Percentiles rank a stretch among this genome's conserved stretches.
Conservation (phyloP, 2,113 vertebrate species). For the Sarotherodon lohbergeri region DNA sequence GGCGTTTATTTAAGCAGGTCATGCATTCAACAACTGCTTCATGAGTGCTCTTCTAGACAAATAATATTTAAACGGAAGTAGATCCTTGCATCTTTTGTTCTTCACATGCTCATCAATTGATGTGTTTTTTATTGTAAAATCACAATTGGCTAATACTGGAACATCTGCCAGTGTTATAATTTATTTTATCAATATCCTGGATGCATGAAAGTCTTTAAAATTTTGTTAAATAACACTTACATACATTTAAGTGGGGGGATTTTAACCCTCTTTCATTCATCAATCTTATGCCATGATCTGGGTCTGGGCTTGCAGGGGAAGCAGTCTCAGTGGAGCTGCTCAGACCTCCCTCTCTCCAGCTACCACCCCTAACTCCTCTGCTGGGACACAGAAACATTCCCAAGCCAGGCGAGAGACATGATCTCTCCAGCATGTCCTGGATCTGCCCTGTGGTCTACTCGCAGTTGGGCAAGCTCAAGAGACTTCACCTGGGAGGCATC, state of each 20-base stretch:
- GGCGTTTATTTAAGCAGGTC: not conserved
- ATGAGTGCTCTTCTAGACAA: accelerated
- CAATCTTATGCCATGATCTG: not conserved
- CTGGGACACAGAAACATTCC: not conserved
- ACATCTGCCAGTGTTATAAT: not conserved
- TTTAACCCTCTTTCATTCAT: not conserved
- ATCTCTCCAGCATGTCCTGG: not conserved
- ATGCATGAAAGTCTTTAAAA: not conserved
- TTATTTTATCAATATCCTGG: not conserved
- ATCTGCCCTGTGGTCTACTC: not conserved
- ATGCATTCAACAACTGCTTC: not conserved
- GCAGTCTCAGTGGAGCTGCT: not conserved
- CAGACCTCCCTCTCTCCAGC: not conserved
- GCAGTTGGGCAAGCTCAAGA: not conserved
- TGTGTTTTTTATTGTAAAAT: not conserved
- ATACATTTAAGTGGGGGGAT: not conserved
- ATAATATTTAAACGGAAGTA: not conserved
- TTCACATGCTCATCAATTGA: not conserved
- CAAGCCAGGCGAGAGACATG: not conserved
- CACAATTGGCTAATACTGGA: not conserved
- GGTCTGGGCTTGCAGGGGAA: not conserved
- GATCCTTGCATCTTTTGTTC: not conserved
- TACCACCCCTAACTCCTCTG: not conserved
- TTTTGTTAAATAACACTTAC: not conserved
- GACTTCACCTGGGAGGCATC: not conserved